Evolutionary conservation across 2,888 invertebrate genomes (phyloP).

Genomic region (Ormia ochracea): DNA sequence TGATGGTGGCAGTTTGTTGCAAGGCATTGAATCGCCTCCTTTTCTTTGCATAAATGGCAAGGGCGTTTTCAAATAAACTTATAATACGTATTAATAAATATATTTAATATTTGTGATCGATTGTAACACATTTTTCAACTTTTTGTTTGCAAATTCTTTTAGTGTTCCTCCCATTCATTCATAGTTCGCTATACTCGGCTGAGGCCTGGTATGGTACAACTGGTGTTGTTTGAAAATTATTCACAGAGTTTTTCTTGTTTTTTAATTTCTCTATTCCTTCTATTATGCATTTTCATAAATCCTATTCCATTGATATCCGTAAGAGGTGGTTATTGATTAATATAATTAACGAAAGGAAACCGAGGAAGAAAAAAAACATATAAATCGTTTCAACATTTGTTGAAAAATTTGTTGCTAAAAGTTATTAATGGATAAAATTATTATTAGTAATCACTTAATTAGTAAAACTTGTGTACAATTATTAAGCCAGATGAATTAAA

Average conservation of each 20-base stretch:
- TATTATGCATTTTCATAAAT: slow-evolving; percentile 29
- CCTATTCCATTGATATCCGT: slow-evolving; percentile 24
- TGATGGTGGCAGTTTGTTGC: slow-evolving; percentile 7
- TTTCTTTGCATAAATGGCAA: slow-evolving; percentile 41
- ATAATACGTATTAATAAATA: slow-evolving; percentile 67
- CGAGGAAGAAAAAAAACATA: not conserved
- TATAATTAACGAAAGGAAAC: slow-evolving; percentile 30
- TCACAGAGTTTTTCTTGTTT: slow-evolving; percentile 35
- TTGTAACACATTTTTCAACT: slow-evolving; percentile 69
- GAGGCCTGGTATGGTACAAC: slow-evolving; percentile 18
- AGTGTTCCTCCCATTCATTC: not conserved
- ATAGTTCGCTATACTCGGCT: not conserved
- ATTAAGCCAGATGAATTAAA: slow-evolving; percentile 51
- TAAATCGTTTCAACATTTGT: slow-evolving; percentile 35
- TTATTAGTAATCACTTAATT: slow-evolving; percentile 63
- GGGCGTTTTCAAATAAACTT: slow-evolving; percentile 63
- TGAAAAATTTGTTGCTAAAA: slow-evolving; percentile 49
- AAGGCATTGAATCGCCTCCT: slow-evolving; percentile 41
- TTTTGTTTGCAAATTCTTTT: slow-evolving; percentile 28
- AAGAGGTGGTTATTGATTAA: slow-evolving; percentile 57
- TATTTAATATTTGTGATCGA: slow-evolving; percentile 74
- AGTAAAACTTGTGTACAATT: slow-evolving; percentile 59
- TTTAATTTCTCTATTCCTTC: slow-evolving; percentile 1
- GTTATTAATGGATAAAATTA: slow-evolving; percentile 59
- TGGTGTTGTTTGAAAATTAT: slow-evolving; percentile 34